These are phyloP conservation scores for Varanus salvator DNA, from an alignment of 2,113 vertebrate species.

Conservation along the genomic window DNA sequence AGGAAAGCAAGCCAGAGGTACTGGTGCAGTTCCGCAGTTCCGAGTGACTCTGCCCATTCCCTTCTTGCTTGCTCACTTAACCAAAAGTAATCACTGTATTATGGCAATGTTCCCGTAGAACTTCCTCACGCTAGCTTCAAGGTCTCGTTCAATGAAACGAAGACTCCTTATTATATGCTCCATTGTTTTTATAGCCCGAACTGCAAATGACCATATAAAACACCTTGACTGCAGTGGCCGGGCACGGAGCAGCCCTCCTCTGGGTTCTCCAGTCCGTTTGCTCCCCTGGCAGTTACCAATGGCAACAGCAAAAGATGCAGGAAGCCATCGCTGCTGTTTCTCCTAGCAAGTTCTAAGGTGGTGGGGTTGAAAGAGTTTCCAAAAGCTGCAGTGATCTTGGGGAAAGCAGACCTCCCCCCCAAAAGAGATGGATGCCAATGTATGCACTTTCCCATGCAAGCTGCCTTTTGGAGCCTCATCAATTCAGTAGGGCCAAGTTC, in stretches of 20 bases:
- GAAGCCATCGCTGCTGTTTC: not conserved
- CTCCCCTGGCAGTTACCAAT: not conserved
- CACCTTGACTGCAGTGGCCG: not conserved
- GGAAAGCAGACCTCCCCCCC: not conserved
- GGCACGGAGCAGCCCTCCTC: not conserved
- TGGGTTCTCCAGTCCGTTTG: not conserved
- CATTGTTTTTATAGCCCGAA: constrained; percentile 17
- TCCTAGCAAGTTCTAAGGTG: not conserved
- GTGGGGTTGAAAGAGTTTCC: not conserved
- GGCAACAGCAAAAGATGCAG: accelerated
- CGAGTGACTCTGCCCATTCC: not conserved
- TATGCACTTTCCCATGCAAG: not conserved
- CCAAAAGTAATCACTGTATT: not conserved
- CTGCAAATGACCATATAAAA: not conserved
- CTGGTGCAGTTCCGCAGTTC: not conserved
- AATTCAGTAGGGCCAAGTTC: not conserved
- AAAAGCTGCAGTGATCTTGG: accelerated
- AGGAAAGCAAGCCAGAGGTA: not conserved
- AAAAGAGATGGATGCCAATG: accelerated
- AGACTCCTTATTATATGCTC: not conserved
- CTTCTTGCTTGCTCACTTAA: not conserved
- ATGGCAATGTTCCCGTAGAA: not conserved
- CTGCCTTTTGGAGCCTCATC: not conserved
- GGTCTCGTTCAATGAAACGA: not conserved
- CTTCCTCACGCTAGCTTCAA: not conserved